These are phyloP conservation scores for Amphiura filiformis DNA, from an alignment of 35 echinoderm and acorn worm species.

Conservation along the genomic window DNA sequence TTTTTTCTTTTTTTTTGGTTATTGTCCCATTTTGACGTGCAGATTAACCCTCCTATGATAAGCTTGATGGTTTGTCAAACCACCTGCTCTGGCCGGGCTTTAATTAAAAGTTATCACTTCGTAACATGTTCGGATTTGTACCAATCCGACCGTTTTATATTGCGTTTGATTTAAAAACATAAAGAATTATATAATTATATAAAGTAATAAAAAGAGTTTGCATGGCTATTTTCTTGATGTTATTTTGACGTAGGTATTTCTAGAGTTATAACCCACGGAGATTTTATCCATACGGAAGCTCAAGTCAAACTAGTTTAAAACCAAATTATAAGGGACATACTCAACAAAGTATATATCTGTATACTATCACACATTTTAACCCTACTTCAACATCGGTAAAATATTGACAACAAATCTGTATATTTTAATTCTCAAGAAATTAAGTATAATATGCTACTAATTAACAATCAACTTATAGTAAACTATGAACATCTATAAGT, in stretches of 20 bases:
- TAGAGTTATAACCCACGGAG: no score
- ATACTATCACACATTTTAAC: no score
- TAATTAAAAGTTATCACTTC: not conserved
- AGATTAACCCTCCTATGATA: not conserved
- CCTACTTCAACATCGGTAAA: no score
- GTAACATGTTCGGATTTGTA: not conserved
- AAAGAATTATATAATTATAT: not conserved
- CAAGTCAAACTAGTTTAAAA: no score
- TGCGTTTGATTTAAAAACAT: not conserved
- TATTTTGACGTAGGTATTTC: no score
- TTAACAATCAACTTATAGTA: not conserved
- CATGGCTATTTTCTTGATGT: no score
- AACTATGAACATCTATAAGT: not conserved
- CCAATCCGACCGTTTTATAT: not conserved
- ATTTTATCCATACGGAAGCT: no score
- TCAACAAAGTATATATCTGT: no score
- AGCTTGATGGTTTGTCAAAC: not conserved
- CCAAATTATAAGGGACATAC: no score
- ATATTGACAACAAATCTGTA: no score
- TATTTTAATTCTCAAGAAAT: no score
- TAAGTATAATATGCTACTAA: not conserved
- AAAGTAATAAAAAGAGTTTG: not conserved
- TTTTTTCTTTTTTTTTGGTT: no score
- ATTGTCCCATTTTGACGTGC: conserved; percentile 9
- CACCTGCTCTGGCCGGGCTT: not conserved